Base-by-base conservation (phyloP, 2,888 invertebrate genomes). In the Ormia ochracea region DNA sequence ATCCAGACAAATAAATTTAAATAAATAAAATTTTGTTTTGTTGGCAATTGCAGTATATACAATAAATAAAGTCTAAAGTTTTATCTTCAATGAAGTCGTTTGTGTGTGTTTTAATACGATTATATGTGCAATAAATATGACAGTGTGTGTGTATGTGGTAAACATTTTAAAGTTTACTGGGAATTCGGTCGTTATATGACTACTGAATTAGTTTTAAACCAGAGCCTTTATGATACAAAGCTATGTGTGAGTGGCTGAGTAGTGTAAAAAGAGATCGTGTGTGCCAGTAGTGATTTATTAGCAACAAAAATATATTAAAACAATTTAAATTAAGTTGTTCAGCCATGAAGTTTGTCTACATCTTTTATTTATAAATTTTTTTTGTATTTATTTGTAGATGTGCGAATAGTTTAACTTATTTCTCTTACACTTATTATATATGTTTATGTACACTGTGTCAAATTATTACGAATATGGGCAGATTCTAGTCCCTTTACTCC, bases 321-420 rank as follows among this genome's bases (percentile, higher is more conserved):
- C 86, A 86, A 87, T 87, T 87, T 87, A 87, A 87, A 87, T 87
- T 87, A 87, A 87, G 87, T 87, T 87, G 87, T 86, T 87, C 86
- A 85, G 84, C 84, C 87, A 83, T 81, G 81, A 82, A 80, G 63
- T 80, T 76, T 72, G 43, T 66, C 69, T 69, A 21, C 33, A 41
- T 21, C 58, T 43, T 58, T 50, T 21, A 48, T 48, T 45, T n/a
- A n/a, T n/a, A n/a, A n/a, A n/a, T n/a, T n/a, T n/a, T n/a, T n/a
- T n/a, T n/a, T n/a, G n/a, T n/a, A n/a, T n/a, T n/a, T n/a, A n/a
- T n/a, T n/a, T n/a, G n/a, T n/a, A n/a, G n/a, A n/a, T n/a, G n/a
- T n/a, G n/a, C n/a, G n/a, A n/a, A n/a, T n/a, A n/a, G n/a, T n/a
- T n/a, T n/a, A n/a, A n/a, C n/a, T n/a, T n/a, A n/a, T n/a, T n/a